Percentiles rank a stretch among this genome's conserved stretches.
Evolutionary conservation across 2,888 invertebrate species (phyloP).

Genomic region (Calliphora vomitoria): DNA sequence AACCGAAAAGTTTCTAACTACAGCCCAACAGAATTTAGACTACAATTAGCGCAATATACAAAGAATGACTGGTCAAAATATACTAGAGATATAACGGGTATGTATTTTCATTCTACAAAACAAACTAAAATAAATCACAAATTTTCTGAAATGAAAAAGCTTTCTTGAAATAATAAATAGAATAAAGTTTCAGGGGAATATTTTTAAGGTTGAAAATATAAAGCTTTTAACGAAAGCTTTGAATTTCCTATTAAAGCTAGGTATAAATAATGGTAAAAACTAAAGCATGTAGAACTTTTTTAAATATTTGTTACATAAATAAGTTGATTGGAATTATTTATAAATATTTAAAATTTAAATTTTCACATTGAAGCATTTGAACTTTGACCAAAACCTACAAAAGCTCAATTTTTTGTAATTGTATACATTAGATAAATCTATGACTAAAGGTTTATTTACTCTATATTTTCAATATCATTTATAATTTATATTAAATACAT

Average conservation of each 20-base stretch:
- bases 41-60: constrained; percentile 71
- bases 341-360: not conserved
- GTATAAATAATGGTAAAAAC: too few relatives aligned
- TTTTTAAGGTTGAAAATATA: too few relatives aligned
- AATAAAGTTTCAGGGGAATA: not conserved
- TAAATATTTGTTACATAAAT: too few relatives aligned
- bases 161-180: not conserved
- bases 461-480: constrained; percentile 45
- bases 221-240: too few relatives aligned
- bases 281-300: too few relatives aligned
- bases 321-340: too few relatives aligned
- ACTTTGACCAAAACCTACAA: constrained; percentile 20
- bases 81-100: constrained; percentile 70
- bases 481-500: not conserved
- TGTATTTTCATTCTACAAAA: constrained; percentile 35
- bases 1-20: constrained; percentile 69
- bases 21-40: constrained; percentile 71
- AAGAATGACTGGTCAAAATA: constrained; percentile 72
- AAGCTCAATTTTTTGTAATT: not conserved
- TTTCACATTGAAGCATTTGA: not conserved
- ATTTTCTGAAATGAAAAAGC: constrained; percentile 1
- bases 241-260: too few relatives aligned
- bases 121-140: not conserved
- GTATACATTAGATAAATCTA: not conserved
- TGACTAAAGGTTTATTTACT: constrained; percentile 4